phyloP scores from a whole-genome alignment of 2,888 invertebrate genomes.

The Adelognathus sp. region DNA sequence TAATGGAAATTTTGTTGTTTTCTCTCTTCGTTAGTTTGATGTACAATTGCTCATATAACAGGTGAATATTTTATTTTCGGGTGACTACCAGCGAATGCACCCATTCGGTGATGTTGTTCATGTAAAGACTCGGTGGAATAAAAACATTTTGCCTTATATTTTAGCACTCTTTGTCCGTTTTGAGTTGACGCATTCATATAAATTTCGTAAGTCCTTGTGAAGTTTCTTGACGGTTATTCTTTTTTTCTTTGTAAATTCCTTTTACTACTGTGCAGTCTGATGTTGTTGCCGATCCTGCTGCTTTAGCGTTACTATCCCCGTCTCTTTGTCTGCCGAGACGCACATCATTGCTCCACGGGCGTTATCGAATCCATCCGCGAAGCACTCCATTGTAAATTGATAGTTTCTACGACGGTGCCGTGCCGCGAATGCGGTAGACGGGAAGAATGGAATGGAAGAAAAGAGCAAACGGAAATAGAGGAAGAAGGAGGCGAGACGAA shows the following conservation, averaged over 20 bases:
- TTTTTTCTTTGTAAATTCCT: neutral
- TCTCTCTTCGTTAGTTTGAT: too few species aligned
- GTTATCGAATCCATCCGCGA: constrained; percentile 63
- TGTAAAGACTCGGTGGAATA: too few species aligned
- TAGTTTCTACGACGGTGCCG: constrained; percentile 56
- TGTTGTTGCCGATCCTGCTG: constrained; percentile 15
- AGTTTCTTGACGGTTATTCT: neutral
- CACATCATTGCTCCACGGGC: constrained; percentile 58
- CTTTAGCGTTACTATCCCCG: constrained; percentile 29
- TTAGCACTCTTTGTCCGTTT: neutral
- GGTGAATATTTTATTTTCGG: too few species aligned
- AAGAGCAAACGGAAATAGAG: constrained; percentile 30
- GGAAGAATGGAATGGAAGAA: constrained; percentile 36
- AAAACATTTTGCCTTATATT: neutral
- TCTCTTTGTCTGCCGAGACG: constrained; percentile 23
- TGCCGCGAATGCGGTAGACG: constrained; percentile 28
- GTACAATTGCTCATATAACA: too few species aligned
- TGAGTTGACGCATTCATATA: neutral
- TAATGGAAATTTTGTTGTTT: too few species aligned
- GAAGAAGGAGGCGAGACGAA: constrained; percentile 36
- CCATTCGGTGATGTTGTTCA: too few species aligned
- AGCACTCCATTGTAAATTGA: constrained; percentile 69
- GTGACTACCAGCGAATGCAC: too few species aligned
- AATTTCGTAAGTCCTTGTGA: neutral
- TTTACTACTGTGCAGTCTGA: neutral